A percentile compares a stretch with the other conserved stretches of the same genome.
Evolutionary conservation across 2,888 invertebrate species (phyloP).

Genomic region (Tricholauxania praeusta): DNA sequence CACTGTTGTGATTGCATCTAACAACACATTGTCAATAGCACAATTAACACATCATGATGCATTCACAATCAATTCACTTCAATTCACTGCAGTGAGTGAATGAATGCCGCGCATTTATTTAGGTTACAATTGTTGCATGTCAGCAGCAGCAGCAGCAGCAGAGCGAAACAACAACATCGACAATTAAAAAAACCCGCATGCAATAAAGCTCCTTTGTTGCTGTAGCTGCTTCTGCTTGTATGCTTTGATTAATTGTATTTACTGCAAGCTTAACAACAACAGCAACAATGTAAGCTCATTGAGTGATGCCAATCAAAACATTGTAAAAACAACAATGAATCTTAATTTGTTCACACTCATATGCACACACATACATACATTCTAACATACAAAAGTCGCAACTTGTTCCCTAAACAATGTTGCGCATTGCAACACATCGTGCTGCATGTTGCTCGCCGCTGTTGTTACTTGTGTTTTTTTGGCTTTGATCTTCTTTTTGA

Average conservation of each 20-base stretch:
- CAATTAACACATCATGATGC: conserved; percentile 21
- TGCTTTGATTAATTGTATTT: conserved; percentile 16
- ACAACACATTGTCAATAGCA: conserved; percentile 4
- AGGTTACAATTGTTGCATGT: conserved; percentile 10
- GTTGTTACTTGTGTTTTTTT: conserved; percentile 22
- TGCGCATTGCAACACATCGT: not conserved
- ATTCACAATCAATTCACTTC: conserved; percentile 6
- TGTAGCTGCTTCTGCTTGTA: not conserved
- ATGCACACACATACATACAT: not conserved
- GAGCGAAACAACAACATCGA: not conserved
- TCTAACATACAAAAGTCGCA: not conserved
- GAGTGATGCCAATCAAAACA: conserved; percentile 64
- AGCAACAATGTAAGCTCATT: conserved; percentile 37
- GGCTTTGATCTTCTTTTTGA: conserved; percentile 51
- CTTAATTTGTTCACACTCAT: conserved; percentile 23
- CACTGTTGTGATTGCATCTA: not conserved
- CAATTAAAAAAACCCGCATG: not conserved
- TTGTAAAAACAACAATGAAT: conserved; percentile 44
- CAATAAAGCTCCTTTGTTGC: not conserved
- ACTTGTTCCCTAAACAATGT: not conserved
- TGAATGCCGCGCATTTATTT: conserved; percentile 2
- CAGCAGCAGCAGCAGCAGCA: not conserved
- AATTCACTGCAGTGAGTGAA: not conserved
- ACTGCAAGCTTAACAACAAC: conserved; percentile 8
- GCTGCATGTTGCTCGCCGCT: conserved; percentile 10